Evolutionary conservation across 1,140 invertebrate species (phyloP).

Genomic region (Caenorhabditis brenneri): DNA sequence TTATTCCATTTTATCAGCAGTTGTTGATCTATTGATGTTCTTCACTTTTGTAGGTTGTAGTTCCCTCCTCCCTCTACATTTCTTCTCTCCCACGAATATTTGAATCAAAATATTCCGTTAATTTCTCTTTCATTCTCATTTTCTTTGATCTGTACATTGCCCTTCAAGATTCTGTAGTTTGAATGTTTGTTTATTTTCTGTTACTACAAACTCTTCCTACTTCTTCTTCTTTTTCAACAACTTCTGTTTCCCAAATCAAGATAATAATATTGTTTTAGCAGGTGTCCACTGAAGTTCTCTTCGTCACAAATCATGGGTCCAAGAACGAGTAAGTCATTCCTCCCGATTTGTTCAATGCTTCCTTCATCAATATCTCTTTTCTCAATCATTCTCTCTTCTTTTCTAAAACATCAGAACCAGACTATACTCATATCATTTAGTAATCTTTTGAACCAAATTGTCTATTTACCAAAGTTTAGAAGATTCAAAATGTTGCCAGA

Average conservation of each 20-base stretch:
- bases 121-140: background rate
- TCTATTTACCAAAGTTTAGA: too few relatives aligned
- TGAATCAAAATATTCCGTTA: background rate
- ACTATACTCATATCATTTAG: background rate
- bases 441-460: conserved; percentile 26
- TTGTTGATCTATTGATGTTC: too few relatives aligned
- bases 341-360: conserved; percentile 8
- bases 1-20: too few relatives aligned
- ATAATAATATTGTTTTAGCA: background rate
- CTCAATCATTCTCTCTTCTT: background rate
- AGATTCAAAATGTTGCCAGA: too few relatives aligned
- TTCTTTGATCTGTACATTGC: background rate
- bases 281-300: background rate
- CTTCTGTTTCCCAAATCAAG: too few relatives aligned
- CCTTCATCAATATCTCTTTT: background rate
- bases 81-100: background rate
- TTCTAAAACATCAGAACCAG: conserved; percentile 5
- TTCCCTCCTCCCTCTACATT: background rate
- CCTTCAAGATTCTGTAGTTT: background rate
- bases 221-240: background rate
- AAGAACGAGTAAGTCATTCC: conserved; percentile 27
- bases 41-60: background rate
- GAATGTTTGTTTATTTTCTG: background rate
- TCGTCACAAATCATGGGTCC: conserved; percentile 31
- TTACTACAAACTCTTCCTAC: background rate